phyloP scores from a whole-genome alignment of 1,140 invertebrate genomes.

The Cataglyphis hispanica region DNA sequence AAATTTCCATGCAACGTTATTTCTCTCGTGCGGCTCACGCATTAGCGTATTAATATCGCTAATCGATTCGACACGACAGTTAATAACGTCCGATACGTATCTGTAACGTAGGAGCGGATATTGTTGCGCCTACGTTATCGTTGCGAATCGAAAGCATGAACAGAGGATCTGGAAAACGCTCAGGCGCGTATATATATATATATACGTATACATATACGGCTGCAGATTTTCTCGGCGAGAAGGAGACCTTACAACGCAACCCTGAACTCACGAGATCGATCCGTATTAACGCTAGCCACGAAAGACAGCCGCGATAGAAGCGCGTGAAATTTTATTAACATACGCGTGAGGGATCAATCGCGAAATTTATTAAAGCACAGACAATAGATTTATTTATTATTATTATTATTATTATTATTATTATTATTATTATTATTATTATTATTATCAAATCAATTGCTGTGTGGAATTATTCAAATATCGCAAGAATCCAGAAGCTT shows the following conservation, averaged over 20 bases:
- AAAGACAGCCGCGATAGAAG: neutral
- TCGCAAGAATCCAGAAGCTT: neutral
- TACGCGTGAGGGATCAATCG: neutral
- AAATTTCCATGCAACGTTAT: conserved; percentile 19
- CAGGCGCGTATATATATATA: no score
- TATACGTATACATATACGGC: neutral
- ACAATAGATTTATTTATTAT: no score
- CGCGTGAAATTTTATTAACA: conserved; percentile 46
- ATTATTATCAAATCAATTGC: conserved; percentile 25
- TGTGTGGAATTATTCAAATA: neutral
- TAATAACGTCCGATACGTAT: conserved; percentile 22
- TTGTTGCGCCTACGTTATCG: neutral
- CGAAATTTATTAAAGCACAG: conserved; percentile 8
- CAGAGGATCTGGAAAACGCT: conserved; percentile 10
- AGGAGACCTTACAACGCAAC: conserved; percentile 25
- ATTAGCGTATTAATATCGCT: conserved; percentile 48
- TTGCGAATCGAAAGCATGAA: neutral
- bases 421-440: no score
- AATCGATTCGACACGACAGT: conserved; percentile 50
- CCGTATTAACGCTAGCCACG: neutral
- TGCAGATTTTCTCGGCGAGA: conserved; percentile 24
- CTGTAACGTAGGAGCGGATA: neutral
- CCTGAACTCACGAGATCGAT: conserved; percentile 52
- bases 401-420: no score
- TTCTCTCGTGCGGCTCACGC: conserved; percentile 21